Conservation (phyloP, 2,888 invertebrate species). For the Drosophila picticornis region DNA sequence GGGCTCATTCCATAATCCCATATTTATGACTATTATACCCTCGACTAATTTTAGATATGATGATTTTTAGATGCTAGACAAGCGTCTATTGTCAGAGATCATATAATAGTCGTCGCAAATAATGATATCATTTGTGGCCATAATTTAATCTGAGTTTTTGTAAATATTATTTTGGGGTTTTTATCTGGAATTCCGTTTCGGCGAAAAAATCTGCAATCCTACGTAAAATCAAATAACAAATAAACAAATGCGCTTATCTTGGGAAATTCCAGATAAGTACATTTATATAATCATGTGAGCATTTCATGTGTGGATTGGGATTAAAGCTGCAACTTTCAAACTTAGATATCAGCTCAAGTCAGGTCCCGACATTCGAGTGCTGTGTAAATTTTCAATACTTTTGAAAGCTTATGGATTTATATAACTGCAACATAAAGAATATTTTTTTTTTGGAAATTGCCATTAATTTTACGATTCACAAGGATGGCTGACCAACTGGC, state of each 20-base stretch:
- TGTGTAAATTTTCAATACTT: slow-evolving; percentile 3
- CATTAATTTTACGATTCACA: background rate
- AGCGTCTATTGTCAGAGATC: background rate
- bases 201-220: slow-evolving; percentile 5
- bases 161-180: background rate
- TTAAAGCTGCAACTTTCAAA: slow-evolving; percentile 2
- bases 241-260: slow-evolving; percentile 32
- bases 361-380: slow-evolving; percentile 13
- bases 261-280: slow-evolving; percentile 41
- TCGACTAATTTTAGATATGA: background rate
- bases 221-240: slow-evolving; percentile 7
- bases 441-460: slow-evolving; percentile 4
- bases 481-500: slow-evolving; percentile 1
- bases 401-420: slow-evolving; percentile 34
- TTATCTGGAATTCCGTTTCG: slow-evolving; percentile 10
- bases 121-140: slow-evolving; percentile 7
- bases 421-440: slow-evolving; percentile 1
- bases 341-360: slow-evolving; percentile 19
- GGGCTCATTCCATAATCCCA: slow-evolving; percentile 41
- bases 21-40: slow-evolving; percentile 37
- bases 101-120: slow-evolving; percentile 1
- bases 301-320: slow-evolving; percentile 4
- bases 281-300: slow-evolving; percentile 11
- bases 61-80: background rate
- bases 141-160: slow-evolving; percentile 6